These are phyloP conservation scores for Linepithema humile DNA, from an alignment of 1,140 invertebrate genomes.

Conservation along the genomic window DNA sequence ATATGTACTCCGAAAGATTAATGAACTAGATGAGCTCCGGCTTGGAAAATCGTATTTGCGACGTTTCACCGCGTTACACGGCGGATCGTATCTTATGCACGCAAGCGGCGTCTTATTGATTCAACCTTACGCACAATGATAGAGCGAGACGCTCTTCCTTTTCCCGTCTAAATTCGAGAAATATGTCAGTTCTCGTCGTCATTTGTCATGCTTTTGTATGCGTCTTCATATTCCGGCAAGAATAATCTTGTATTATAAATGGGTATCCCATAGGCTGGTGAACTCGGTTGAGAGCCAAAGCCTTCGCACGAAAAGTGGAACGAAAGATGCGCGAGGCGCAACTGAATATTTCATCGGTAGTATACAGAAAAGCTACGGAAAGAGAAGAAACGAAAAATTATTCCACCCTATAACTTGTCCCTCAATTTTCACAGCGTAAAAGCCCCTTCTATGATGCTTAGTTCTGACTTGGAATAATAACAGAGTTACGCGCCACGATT, in stretches of 20 bases:
- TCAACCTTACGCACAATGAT: not conserved
- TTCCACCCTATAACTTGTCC: not conserved
- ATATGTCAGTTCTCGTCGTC: not conserved
- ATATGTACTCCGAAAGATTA: conserved; percentile 59
- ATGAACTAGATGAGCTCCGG: conserved; percentile 43
- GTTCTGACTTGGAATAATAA: not conserved
- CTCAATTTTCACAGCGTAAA: not conserved
- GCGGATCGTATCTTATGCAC: conserved; percentile 21
- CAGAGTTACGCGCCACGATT: not conserved
- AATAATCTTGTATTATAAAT: conserved; percentile 29
- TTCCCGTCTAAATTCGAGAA: not conserved
- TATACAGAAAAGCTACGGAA: not conserved
- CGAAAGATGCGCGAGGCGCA: not conserved
- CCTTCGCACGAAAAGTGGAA: not conserved
- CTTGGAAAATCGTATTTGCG: conserved; percentile 48
- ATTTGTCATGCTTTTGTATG: not conserved
- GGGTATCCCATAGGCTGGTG: not conserved
- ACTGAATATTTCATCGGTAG: conserved; percentile 60
- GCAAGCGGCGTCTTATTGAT: conserved; percentile 36
- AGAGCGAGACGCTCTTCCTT: not conserved
- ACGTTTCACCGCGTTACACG: not conserved
- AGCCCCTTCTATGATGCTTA: not conserved
- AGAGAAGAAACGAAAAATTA: conserved; percentile 14
- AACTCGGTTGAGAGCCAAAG: conserved; percentile 3
- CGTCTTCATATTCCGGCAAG: not conserved